Evolutionary conservation across 37 sponge, comb jelly and placozoan genomes (phyloP).

Genomic region (Dysidea cf. avara): DNA sequence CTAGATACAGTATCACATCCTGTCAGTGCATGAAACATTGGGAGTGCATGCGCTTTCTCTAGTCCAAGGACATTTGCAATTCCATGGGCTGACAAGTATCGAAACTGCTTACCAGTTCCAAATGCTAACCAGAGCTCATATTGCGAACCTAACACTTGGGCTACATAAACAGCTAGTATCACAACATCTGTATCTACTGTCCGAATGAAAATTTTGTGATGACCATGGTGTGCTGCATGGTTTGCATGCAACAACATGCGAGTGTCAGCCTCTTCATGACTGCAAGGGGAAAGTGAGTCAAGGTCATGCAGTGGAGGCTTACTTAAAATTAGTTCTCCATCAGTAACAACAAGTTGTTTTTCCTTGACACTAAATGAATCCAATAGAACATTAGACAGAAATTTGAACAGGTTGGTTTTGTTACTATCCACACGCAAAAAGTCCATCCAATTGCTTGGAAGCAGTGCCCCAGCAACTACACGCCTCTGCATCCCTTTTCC

Average conservation of each 20-base stretch:
- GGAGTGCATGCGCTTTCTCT: not conserved
- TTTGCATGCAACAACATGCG: too few species aligned
- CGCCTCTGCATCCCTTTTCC: constrained; percentile 37
- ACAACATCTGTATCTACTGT: too few species aligned
- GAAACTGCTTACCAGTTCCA: too few species aligned
- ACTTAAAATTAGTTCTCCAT: too few species aligned
- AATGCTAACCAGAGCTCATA: constrained; percentile 32
- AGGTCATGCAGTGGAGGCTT: too few species aligned
- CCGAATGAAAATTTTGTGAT: too few species aligned
- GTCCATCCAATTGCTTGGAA: constrained; percentile 34
- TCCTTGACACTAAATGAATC: not conserved
- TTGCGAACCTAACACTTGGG: too few species aligned
- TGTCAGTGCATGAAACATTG: constrained; percentile 15
- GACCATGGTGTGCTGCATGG: too few species aligned
- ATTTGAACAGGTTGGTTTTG: constrained; percentile 25
- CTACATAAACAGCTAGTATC: too few species aligned
- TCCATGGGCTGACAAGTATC: too few species aligned
- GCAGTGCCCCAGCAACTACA: constrained; percentile 1
- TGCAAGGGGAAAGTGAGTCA: constrained; percentile 38
- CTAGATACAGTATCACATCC: not conserved
- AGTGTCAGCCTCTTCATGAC: constrained; percentile 44
- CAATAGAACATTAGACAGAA: not conserved
- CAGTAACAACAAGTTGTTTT: constrained; percentile 22
- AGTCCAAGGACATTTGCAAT: not conserved
- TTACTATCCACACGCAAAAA: constrained; percentile 28